Evolutionary conservation across 2,888 invertebrate genomes (phyloP).

Genomic region (Apamea sordens): DNA sequence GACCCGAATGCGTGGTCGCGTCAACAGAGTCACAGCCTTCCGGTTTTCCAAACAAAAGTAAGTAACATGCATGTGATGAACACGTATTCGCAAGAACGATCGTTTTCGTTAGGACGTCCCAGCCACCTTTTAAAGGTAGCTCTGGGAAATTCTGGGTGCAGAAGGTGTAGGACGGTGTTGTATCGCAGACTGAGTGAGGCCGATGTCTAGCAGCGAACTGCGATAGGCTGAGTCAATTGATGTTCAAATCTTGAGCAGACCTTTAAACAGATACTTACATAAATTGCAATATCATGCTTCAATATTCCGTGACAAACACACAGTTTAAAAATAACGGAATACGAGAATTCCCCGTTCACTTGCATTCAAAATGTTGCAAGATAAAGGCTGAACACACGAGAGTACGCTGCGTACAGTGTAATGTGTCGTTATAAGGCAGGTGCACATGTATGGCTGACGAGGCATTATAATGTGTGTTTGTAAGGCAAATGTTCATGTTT

Average conservation of each 20-base stretch:
- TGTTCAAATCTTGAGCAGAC: background rate
- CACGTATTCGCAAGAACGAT: background rate
- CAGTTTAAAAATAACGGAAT: constrained; percentile 44
- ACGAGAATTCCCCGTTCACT: constrained; percentile 29
- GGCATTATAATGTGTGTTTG: constrained; percentile 20
- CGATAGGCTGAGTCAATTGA: too few relatives aligned
- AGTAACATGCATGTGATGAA: background rate
- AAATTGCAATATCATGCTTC: background rate
- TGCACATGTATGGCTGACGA: constrained; percentile 28
- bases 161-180: too few relatives aligned
- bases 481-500: constrained; percentile 27
- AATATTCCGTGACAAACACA: background rate
- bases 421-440: constrained; percentile 25
- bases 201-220: background rate
- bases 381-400: constrained; percentile 40
- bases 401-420: constrained; percentile 32
- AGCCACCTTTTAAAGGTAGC: too few relatives aligned
- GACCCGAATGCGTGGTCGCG: background rate
- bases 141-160: too few relatives aligned
- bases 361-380: constrained; percentile 52
- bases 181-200: too few relatives aligned
- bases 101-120: background rate
- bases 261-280: background rate
- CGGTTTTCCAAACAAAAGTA: background rate
- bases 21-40: background rate